These are phyloP conservation scores for Macrosteles quadrilineatus DNA, from an alignment of 1,140 invertebrate species.

Conservation along the genomic window DNA sequence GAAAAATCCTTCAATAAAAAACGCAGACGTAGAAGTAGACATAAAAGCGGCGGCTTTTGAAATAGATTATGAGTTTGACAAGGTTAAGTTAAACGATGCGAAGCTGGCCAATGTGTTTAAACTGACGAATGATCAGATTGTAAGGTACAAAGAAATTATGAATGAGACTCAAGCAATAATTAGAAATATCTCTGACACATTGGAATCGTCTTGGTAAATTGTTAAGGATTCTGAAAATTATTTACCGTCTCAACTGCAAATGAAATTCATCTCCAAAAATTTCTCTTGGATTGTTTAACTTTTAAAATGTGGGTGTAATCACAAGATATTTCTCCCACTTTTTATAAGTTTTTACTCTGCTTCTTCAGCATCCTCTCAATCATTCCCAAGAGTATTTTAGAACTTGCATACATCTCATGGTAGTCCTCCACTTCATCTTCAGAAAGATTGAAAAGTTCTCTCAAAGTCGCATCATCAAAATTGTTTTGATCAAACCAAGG, in stretches of 20 bases:
- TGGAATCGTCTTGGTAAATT: background rate
- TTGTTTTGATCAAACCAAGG: background rate
- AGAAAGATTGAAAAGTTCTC: background rate
- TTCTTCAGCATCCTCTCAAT: constrained; percentile 1
- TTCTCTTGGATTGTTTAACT: too few relatives aligned
- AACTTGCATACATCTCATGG: constrained; percentile 6
- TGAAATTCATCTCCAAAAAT: too few relatives aligned
- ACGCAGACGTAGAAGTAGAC: background rate
- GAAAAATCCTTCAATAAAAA: background rate
- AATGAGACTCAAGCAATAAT: background rate
- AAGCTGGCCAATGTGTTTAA: background rate
- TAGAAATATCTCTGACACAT: background rate
- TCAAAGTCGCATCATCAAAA: background rate
- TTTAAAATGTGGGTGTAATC: too few relatives aligned
- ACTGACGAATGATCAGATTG: background rate
- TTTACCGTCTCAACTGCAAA: too few relatives aligned
- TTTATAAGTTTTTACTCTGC: background rate
- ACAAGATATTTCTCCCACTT: too few relatives aligned
- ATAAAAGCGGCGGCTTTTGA: background rate
- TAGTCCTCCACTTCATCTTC: background rate
- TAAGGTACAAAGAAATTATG: constrained; percentile 1
- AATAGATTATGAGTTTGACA: background rate
- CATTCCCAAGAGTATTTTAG: background rate
- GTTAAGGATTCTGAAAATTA: too few relatives aligned
- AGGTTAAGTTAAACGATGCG: background rate